Evolutionary conservation across 1,140 invertebrate genomes (phyloP).

Genomic region (Brachionus paranguensis): DNA sequence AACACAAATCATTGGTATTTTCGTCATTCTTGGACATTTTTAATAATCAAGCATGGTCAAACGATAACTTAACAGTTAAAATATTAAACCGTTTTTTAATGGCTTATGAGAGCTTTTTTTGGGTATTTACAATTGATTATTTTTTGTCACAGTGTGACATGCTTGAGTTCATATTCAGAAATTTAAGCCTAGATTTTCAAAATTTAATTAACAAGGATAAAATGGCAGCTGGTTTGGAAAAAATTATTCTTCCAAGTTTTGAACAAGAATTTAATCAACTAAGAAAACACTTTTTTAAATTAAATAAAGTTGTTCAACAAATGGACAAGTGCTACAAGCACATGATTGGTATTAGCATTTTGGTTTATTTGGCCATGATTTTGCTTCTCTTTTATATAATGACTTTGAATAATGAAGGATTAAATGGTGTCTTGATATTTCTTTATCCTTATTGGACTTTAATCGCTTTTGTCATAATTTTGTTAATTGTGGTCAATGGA

Average conservation of each 20-base stretch:
- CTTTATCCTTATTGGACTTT: constrained; percentile 6
- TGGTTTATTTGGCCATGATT: neutral
- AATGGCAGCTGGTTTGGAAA: neutral
- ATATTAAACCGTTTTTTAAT: neutral
- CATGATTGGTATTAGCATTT: neutral
- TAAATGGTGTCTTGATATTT: neutral
- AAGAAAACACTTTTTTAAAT: neutral
- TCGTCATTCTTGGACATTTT: neutral
- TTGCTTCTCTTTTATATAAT: constrained; percentile 23
- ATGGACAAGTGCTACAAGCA: constrained; percentile 14
- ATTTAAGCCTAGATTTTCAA: neutral
- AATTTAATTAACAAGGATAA: neutral
- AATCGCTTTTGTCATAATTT: neutral
- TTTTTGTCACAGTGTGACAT: constrained; percentile 2
- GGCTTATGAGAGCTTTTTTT: neutral
- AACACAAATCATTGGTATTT: neutral
- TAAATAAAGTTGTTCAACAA: neutral
- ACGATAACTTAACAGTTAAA: neutral
- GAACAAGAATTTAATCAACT: neutral
- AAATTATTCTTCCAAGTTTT: neutral
- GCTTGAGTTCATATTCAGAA: neutral
- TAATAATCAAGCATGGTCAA: neutral
- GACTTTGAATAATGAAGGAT: neutral
- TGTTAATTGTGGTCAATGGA: neutral
- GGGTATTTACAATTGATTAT: neutral